phyloP scores from a whole-genome alignment of 2,113 vertebrate species.

The Aix galericulata region DNA sequence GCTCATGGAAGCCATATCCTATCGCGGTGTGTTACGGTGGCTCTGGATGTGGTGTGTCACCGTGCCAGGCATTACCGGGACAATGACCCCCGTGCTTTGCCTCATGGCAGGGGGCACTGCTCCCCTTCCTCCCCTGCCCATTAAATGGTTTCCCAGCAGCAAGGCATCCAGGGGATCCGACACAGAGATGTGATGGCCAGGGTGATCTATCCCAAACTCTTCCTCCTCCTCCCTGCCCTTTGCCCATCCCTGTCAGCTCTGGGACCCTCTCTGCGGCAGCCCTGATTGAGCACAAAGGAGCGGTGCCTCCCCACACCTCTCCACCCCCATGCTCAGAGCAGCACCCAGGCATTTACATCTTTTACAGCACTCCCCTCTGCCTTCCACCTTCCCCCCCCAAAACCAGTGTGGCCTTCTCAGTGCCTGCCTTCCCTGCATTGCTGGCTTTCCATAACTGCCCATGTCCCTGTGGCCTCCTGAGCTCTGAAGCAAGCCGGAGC shows the following conservation, averaged over 20 bases:
- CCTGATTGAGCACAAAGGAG: slow-evolving; percentile 81
- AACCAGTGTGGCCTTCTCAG: slow-evolving; percentile 15
- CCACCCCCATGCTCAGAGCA: slow-evolving; percentile 80
- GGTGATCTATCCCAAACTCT: slow-evolving; percentile 57
- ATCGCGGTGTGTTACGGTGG: background rate
- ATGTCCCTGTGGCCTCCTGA: background rate
- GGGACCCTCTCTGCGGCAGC: slow-evolving; percentile 65
- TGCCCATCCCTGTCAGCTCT: slow-evolving; percentile 27
- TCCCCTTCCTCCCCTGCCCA: background rate
- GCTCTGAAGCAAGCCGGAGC: background rate
- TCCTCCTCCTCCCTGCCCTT: background rate
- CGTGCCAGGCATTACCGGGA: background rate
- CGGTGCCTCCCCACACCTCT: slow-evolving; percentile 33
- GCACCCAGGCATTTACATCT: slow-evolving; percentile 85
- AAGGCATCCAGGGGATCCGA: slow-evolving; percentile 37
- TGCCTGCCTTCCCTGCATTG: background rate
- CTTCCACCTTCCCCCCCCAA: slow-evolving; percentile 47
- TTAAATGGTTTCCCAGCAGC: background rate
- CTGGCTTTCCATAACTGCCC: background rate
- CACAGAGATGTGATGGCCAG: slow-evolving; percentile 56
- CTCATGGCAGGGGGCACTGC: background rate
- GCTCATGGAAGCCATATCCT: background rate
- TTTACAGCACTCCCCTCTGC: slow-evolving; percentile 63
- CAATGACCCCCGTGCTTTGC: no score
- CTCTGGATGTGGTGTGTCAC: background rate